These are phyloP conservation scores for Cossypha dichroa DNA, from an alignment of 2,797 vertebrate genomes.

Conservation along the genomic window DNA sequence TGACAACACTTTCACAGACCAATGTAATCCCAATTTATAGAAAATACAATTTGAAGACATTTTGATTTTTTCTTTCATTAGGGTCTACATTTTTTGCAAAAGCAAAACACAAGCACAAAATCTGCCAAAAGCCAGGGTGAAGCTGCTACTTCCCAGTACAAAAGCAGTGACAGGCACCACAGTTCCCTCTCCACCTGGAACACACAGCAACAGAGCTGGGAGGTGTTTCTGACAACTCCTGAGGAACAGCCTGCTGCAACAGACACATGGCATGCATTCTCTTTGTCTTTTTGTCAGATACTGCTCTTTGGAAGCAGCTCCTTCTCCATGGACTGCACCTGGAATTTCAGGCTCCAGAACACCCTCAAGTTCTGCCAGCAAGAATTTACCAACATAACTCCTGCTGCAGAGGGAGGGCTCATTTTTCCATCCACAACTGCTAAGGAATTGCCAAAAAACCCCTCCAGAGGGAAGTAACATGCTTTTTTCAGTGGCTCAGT, in stretches of 20 bases:
- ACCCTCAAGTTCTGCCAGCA: background rate
- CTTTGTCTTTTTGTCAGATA: background rate
- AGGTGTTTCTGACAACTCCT: background rate
- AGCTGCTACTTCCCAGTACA: background rate
- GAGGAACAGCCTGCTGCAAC: background rate
- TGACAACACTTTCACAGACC: background rate
- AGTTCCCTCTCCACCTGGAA: background rate
- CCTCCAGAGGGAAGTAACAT: background rate
- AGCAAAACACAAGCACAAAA: background rate
- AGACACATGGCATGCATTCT: background rate
- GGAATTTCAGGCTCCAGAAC: background rate
- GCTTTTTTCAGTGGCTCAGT: accelerated
- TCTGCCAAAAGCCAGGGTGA: background rate
- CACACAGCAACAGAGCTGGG: background rate
- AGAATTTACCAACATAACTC: accelerated
- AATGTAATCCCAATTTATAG: background rate
- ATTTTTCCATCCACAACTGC: background rate
- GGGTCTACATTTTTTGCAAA: background rate
- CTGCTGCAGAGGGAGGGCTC: background rate
- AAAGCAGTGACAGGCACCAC: background rate
- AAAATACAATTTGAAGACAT: background rate
- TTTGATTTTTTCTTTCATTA: background rate
- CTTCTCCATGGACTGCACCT: background rate
- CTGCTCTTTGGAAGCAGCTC: background rate
- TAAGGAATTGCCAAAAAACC: background rate